These are phyloP conservation scores for Oscheius sp. DNA, from an alignment of 1,140 invertebrate species.

Conservation along the genomic window DNA sequence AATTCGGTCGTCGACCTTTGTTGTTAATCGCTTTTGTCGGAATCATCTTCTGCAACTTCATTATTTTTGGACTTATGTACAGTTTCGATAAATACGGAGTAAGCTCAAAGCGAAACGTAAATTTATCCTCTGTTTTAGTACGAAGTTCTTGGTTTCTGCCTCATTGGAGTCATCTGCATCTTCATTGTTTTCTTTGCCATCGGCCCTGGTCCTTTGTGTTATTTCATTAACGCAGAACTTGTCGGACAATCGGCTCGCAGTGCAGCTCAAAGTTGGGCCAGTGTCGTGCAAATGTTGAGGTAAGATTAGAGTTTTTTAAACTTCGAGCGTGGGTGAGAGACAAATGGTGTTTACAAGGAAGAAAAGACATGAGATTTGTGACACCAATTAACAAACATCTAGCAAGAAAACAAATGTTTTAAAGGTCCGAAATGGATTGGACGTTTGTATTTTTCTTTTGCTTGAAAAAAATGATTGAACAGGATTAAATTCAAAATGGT, in stretches of 20 bases:
- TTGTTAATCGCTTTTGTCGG: conserved; percentile 43
- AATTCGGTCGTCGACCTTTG: conserved; percentile 52
- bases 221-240: conserved; percentile 53
- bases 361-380: too few relatives aligned
- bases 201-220: conserved; percentile 53
- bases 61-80: conserved; percentile 50
- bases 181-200: conserved; percentile 53
- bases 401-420: too few relatives aligned
- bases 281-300: conserved; percentile 51
- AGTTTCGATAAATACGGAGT: conserved; percentile 49
- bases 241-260: conserved; percentile 53
- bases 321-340: too few relatives aligned
- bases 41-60: conserved; percentile 50
- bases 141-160: conserved; percentile 45
- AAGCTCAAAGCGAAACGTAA: conserved; percentile 19
- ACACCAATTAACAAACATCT: too few relatives aligned
- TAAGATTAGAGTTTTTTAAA: conserved; percentile 10
- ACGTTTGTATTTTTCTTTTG: too few relatives aligned
- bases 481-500: too few relatives aligned
- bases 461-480: too few relatives aligned
- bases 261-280: conserved; percentile 53
- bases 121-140: conserved; percentile 35
- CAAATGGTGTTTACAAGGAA: too few relatives aligned
- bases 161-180: conserved; percentile 49
- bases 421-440: too few relatives aligned